phyloP scores from a whole-genome alignment of 1,140 invertebrate species.

The Drosophila miranda region DNA sequence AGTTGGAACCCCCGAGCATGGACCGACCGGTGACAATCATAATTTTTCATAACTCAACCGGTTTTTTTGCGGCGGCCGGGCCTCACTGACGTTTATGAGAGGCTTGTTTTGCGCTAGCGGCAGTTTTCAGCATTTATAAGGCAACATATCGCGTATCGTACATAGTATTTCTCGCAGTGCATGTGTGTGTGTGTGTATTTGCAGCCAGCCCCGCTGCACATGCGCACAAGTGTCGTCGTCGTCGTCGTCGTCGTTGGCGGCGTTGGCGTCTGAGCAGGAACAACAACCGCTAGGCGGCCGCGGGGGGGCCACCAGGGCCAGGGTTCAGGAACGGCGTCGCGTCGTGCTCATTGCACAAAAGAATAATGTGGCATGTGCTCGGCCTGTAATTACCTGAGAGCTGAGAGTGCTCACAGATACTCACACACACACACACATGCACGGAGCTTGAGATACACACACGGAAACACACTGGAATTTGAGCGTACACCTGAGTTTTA shows the following conservation, averaged over 20 bases:
- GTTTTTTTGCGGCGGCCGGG: slow-evolving; percentile 48
- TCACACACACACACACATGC: not conserved
- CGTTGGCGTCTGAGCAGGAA: slow-evolving; percentile 50
- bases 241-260: slow-evolving; percentile 1
- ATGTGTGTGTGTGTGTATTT: slow-evolving; percentile 9
- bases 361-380: slow-evolving; percentile 78
- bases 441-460: not conserved
- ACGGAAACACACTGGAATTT: too few relatives aligned
- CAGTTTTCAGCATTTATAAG: slow-evolving; percentile 54
- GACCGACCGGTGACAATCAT: slow-evolving; percentile 72
- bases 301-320: slow-evolving; percentile 16
- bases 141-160: slow-evolving; percentile 2
- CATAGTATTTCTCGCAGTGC: slow-evolving; percentile 22
- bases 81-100: slow-evolving; percentile 70
- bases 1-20: slow-evolving; percentile 20
- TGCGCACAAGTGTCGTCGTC: slow-evolving; percentile 73
- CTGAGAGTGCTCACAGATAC: too few relatives aligned
- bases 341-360: slow-evolving; percentile 77
- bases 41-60: slow-evolving; percentile 79
- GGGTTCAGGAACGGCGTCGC: slow-evolving; percentile 45
- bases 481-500: slow-evolving; percentile 1
- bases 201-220: slow-evolving; percentile 44
- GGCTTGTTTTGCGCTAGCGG: slow-evolving; percentile 56
- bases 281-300: slow-evolving; percentile 41
- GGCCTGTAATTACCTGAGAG: slow-evolving; percentile 61